A percentile compares a stretch with the other conserved stretches of the same genome.
Evolutionary conservation across 2,888 invertebrate genomes (phyloP).

Genomic region (Drosophila kambysellisi): DNA sequence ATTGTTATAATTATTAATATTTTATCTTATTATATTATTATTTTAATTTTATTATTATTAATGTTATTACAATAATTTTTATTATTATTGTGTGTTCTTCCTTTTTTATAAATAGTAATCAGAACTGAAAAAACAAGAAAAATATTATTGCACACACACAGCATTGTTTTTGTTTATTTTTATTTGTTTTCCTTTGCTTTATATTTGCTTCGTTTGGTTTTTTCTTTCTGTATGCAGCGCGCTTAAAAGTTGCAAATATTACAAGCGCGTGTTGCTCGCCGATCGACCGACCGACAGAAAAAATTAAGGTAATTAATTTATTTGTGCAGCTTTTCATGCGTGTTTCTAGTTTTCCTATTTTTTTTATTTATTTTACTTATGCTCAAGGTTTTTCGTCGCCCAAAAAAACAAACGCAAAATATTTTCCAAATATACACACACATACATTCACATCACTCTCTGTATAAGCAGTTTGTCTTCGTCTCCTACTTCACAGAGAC

Average conservation of each 20-base stretch:
- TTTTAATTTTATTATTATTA: background rate
- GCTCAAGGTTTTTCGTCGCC: conserved; percentile 73
- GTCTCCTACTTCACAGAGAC: conserved; percentile 52
- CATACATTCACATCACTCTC: conserved; percentile 30
- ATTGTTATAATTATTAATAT: conserved; percentile 19
- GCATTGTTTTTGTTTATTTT: conserved; percentile 57
- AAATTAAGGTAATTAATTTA: conserved; percentile 43
- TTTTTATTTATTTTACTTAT: conserved; percentile 55
- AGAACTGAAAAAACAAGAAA: conserved; percentile 35
- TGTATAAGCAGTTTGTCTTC: conserved; percentile 42
- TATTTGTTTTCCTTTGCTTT: conserved; percentile 25
- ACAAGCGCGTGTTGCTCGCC: conserved; percentile 50
- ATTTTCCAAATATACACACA: conserved; percentile 57
- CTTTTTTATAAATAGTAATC: conserved; percentile 19
- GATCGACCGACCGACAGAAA: conserved; percentile 9
- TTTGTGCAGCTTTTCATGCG: conserved; percentile 65
- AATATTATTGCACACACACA: conserved; percentile 25
- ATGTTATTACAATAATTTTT: background rate
- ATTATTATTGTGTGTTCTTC: conserved; percentile 14
- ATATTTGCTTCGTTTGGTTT: conserved; percentile 28
- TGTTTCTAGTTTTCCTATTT: conserved; percentile 28
- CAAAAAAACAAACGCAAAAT: conserved; percentile 37
- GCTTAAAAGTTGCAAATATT: conserved; percentile 49
- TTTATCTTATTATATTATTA: conserved; percentile 2
- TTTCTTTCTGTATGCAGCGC: conserved; percentile 49